These are phyloP conservation scores for Bubalus kerabau DNA, from an alignment of 2,113 vertebrate species.

Conservation along the genomic window DNA sequence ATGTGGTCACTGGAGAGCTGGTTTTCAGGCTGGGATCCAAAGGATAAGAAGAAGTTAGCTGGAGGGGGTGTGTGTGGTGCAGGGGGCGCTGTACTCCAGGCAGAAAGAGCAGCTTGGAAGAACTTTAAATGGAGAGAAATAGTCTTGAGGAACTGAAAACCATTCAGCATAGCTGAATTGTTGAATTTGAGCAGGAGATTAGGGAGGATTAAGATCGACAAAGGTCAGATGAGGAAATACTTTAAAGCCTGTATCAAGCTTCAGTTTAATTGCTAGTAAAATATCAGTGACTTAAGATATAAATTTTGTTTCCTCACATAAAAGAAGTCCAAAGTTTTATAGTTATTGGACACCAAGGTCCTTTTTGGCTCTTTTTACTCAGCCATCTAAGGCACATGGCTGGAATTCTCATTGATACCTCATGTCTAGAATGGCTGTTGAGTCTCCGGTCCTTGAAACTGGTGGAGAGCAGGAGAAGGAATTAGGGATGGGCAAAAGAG, in stretches of 20 bases:
- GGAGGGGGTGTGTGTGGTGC: neutral
- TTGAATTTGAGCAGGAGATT: neutral
- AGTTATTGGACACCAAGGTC: neutral
- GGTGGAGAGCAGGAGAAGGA: neutral
- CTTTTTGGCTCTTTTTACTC: neutral
- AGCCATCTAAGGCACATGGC: neutral
- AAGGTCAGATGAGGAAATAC: neutral
- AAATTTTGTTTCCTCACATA: neutral
- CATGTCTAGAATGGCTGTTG: neutral
- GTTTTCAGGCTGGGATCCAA: neutral
- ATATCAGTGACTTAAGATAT: neutral
- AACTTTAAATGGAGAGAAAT: neutral
- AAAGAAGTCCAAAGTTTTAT: neutral
- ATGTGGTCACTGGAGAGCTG: neutral
- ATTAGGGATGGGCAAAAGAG: neutral
- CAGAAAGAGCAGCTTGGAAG: neutral
- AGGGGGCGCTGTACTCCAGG: neutral
- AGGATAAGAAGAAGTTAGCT: neutral
- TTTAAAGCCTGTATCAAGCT: slow-evolving; percentile 17
- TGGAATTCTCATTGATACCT: neutral
- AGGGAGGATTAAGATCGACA: neutral
- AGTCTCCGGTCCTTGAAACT: neutral
- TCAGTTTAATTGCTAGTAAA: slow-evolving; percentile 2
- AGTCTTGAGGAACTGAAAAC: neutral
- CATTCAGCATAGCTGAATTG: neutral